Base-by-base conservation (phyloP, 2,888 invertebrate genomes). In the Adelognathus sp. region DNA sequence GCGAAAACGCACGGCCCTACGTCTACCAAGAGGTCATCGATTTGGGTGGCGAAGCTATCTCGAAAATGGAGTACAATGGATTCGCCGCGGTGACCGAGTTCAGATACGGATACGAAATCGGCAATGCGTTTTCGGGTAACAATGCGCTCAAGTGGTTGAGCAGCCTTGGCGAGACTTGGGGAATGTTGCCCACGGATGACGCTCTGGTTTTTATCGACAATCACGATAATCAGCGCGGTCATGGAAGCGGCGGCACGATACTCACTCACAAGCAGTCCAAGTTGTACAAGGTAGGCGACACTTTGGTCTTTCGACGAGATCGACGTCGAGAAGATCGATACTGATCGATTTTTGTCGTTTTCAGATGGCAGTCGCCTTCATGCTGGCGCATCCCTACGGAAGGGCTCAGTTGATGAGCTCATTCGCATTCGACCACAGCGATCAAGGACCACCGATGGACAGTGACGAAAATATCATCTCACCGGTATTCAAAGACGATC, bases 201-300 rank as follows among this genome's bases (percentile, higher is more conserved):
- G 94, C 96, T 1, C 87, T 97, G 0, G 94, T 95, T 14, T 97
- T 98, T 88, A 94, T 98, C 64, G 98, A 98, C 88, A 98, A 98
- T 91, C 98, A 98, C 87, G 98, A 98, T 90, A 97, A 96, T 87
- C 97, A 98, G 90, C 93, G 98, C 85, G 94, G 95, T 81, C 94
- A 95, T 81, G 95, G 94, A 56, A 93, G 92, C 3, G 94, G 93
- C 56, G 93, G 92, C 5, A 87, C 91, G 61, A 94, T 96, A 54
- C 92, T 97, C 3, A 96, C 95, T 1, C 94, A 96, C 90, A 96
- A 96, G 86, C 89, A 92, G 0, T 39, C 95, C 0, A 94, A 92
- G 84, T 92, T 92, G 44, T 97, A 97, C 91, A 97, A 95, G 91
- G 95, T 93, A 84, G 33, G 36, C 27, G 6, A 29, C 2, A 3